Conservation (phyloP, 35 echinoderm and acorn worm species). For the Chiridota heheva region DNA sequence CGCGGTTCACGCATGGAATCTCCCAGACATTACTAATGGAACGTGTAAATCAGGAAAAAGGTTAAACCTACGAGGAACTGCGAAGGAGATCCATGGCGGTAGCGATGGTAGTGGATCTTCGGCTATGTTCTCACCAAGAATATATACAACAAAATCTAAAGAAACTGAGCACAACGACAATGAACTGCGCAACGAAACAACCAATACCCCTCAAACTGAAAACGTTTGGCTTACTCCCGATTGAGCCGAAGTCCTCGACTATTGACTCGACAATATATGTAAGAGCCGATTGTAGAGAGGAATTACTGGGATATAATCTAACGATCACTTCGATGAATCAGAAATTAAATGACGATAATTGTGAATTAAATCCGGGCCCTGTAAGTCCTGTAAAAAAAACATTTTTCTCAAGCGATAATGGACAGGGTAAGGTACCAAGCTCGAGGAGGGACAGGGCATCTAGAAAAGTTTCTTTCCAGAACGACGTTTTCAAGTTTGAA, state of each 20-base stretch:
- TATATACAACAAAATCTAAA: constrained; percentile 9
- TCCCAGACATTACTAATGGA: not conserved
- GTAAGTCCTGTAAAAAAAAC: no score
- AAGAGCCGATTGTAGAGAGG: no score
- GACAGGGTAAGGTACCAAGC: no score
- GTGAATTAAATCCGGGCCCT: no score
- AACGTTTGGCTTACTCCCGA: not conserved
- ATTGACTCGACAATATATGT: not conserved
- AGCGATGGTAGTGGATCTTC: not conserved
- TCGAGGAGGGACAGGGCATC: no score
- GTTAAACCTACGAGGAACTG: not conserved
- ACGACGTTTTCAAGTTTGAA: no score
- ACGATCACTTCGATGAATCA: no score
- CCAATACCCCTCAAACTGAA: not conserved
- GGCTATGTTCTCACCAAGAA: not conserved
- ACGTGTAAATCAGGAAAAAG: no score
- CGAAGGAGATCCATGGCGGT: constrained; percentile 28
- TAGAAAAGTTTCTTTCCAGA: no score
- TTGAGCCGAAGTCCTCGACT: constrained; percentile 6
- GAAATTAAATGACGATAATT: no score
- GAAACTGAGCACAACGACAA: not conserved
- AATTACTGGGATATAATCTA: no score
- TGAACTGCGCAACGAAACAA: not conserved
- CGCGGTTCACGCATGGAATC: not conserved
- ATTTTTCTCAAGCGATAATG: no score